Percentiles rank a stretch among this genome's conserved stretches.
Conservation (phyloP, 1,140 invertebrate species). For the Drosophila kikkawai region DNA sequence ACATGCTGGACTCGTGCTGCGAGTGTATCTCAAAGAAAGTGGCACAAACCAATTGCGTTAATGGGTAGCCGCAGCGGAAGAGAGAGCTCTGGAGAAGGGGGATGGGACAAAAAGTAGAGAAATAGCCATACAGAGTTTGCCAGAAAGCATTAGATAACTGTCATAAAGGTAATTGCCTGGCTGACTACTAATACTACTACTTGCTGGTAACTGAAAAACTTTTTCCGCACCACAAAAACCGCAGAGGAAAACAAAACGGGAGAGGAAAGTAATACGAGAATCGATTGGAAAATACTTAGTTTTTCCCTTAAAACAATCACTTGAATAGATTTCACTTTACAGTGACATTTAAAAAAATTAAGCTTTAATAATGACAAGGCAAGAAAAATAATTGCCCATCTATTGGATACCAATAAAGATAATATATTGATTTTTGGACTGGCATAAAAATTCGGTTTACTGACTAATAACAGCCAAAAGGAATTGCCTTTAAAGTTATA, state of each 20-base stretch:
- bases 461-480: no score
- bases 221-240: conserved; percentile 33
- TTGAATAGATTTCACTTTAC: neutral
- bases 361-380: neutral
- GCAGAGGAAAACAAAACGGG: conserved; percentile 4
- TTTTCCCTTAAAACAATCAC: neutral
- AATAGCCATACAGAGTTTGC: conserved; percentile 6
- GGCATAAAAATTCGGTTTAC: neutral
- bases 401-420: conserved; percentile 22
- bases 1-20: conserved; percentile 41
- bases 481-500: neutral
- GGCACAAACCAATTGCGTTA: conserved; percentile 75
- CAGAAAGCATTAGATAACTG: conserved; percentile 60
- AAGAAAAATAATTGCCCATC: conserved; percentile 3
- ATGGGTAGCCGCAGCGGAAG: conserved; percentile 55
- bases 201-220: conserved; percentile 12
- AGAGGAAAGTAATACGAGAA: neutral
- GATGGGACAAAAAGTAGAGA: conserved; percentile 6
- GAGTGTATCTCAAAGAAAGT: conserved; percentile 50
- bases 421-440: neutral
- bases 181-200: conserved; percentile 1
- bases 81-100: conserved; percentile 24
- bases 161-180: conserved; percentile 56
- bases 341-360: conserved; percentile 1
- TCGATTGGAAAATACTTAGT: conserved; percentile 8